phyloP scores from a whole-genome alignment of 2,797 vertebrate species.

The Acanthurus leucopareius region DNA sequence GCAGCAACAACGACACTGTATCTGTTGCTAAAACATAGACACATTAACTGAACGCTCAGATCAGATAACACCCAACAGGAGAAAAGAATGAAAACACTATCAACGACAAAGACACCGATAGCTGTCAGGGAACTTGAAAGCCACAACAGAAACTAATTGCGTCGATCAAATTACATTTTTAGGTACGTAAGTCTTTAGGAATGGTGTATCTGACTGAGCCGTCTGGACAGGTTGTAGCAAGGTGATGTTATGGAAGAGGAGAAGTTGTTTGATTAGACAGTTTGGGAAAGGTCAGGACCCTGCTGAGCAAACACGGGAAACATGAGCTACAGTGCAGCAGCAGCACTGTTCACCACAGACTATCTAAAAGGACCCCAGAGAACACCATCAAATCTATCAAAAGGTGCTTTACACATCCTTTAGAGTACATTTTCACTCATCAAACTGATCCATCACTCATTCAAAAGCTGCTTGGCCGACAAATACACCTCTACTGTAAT shows the following conservation, averaged over 20 bases:
- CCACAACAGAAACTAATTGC: neutral
- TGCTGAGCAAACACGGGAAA: conserved; percentile 57
- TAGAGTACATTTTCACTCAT: conserved; percentile 61
- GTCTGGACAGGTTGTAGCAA: conserved; percentile 46
- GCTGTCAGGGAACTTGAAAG: conserved; percentile 17
- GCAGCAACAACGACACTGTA: conserved; percentile 3
- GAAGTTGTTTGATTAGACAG: conserved; percentile 37
- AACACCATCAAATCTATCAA: conserved; percentile 51
- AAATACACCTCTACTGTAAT: conserved; percentile 52
- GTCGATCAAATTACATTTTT: conserved; percentile 10
- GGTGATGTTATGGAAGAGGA: conserved; percentile 38
- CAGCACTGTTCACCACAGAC: conserved; percentile 47
- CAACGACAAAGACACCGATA: conserved; percentile 1
- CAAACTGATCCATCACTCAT: conserved; percentile 53
- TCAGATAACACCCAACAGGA: conserved; percentile 36
- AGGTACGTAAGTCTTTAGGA: conserved; percentile 18
- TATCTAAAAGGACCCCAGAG: conserved; percentile 40
- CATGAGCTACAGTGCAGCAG: conserved; percentile 44
- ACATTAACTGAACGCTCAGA: conserved; percentile 29
- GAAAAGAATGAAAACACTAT: conserved; percentile 24
- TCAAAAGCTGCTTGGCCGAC: conserved; percentile 47
- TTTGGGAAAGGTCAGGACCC: conserved; percentile 36
- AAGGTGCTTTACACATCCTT: conserved; percentile 51
- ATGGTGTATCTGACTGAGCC: conserved; percentile 5
- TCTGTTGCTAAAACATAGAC: conserved; percentile 38